Base-by-base conservation (phyloP, 2,888 invertebrate species). In the Dolomedes plantarius region DNA sequence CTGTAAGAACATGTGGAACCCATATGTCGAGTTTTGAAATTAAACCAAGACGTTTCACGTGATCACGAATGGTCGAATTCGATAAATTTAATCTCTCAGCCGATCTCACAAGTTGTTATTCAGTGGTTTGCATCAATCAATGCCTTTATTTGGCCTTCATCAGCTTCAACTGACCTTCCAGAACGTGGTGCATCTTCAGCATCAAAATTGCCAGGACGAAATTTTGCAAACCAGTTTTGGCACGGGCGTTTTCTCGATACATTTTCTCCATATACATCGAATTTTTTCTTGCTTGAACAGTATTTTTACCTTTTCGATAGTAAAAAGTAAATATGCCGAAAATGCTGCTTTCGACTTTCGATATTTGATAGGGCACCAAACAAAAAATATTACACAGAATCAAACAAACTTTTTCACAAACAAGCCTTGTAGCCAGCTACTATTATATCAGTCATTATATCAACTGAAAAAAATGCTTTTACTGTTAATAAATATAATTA, bases 1-100 rank as follows among this genome's bases (percentile, higher is more conserved):
- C 16, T 13, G 29, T 74, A 56, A n/a, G n/a, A n/a, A n/a, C n/a
- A n/a, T n/a, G n/a, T n/a, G 74, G 16, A 50, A n/a, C 28, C 39
- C 9, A 27, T 16, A 50, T 19, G 13, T 69, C 19, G 19, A 69
- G 36, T 27, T 39, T 32, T n/a, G n/a, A n/a, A n/a, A n/a, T n/a
- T n/a, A n/a, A n/a, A n/a, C n/a, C n/a, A n/a, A n/a, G n/a, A n/a
- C n/a, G n/a, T n/a, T n/a, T n/a, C n/a, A n/a, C n/a, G n/a, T n/a
- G n/a, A n/a, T n/a, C n/a, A n/a, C n/a, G 13, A 7, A 78, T 75
- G 56, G 50, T 77, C 28, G 41, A 65, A 76, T 76, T 65, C 46
- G 16, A 67, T 28, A 65, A 23, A 41, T 76, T 65, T 39, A 46
- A 76, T 67, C 29, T 68, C 13, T 31, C 62, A n/a, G n/a, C n/a